phyloP scores from a whole-genome alignment of 2,113 vertebrate genomes.

The Bos taurus region DNA sequence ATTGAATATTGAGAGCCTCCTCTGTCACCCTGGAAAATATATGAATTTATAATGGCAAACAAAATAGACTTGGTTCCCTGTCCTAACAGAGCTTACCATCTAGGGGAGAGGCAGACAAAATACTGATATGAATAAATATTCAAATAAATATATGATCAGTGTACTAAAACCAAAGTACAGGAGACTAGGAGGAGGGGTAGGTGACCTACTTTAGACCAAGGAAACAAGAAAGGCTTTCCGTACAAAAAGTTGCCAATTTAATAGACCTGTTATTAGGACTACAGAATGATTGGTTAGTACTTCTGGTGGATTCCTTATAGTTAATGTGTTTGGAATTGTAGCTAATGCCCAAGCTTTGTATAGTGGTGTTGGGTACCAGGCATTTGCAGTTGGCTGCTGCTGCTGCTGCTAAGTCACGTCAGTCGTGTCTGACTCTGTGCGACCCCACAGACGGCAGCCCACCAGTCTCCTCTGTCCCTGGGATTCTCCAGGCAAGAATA shows the following conservation, averaged over 20 bases:
- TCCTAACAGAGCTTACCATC: not conserved
- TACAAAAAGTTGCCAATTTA: not conserved
- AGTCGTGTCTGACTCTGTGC: not conserved
- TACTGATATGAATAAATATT: not conserved
- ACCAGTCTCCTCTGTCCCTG: not conserved
- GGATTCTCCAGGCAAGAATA: not conserved
- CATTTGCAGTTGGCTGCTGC: not conserved
- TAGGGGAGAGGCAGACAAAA: not conserved
- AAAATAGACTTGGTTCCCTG: not conserved
- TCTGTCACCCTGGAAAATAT: not conserved
- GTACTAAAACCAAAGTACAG: not conserved
- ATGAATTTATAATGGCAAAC: not conserved
- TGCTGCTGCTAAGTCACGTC: fast-evolving
- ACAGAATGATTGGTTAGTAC: not conserved
- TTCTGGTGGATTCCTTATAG: not conserved
- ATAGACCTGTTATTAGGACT: not conserved
- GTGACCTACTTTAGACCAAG: not conserved
- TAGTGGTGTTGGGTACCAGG: fast-evolving
- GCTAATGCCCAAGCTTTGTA: not conserved
- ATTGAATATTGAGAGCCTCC: not conserved
- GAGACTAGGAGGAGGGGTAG: no score
- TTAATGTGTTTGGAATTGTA: not conserved
- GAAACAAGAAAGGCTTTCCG: not conserved
- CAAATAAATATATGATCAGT: not conserved
- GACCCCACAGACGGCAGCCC: not conserved